Evolutionary conservation across 2,797 vertebrate species (phyloP).

Genomic region (Pseudocheirus occidentalis): DNA sequence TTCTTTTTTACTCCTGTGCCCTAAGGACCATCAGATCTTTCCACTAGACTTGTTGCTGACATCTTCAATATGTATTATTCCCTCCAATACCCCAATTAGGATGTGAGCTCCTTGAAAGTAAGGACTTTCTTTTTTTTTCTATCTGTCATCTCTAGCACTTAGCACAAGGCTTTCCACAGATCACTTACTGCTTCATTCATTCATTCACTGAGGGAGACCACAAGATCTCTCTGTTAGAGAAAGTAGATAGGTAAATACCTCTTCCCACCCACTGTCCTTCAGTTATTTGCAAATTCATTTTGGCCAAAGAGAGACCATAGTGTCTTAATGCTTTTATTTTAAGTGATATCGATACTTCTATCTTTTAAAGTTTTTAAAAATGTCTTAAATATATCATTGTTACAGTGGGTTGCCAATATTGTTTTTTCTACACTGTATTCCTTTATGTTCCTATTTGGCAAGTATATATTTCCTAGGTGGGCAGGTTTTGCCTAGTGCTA

Average conservation of each 20-base stretch:
- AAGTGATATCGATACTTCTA: constrained; percentile 54
- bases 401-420: constrained; percentile 57
- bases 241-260: not conserved
- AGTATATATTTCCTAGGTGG: constrained; percentile 23
- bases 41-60: not conserved
- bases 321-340: constrained; percentile 26
- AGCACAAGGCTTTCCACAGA: not conserved
- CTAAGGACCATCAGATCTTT: not conserved
- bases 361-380: constrained; percentile 51
- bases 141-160: not conserved
- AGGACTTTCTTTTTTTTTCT: not conserved
- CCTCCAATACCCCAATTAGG: not conserved
- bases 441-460: constrained; percentile 67
- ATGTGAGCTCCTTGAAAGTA: not conserved
- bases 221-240: not conserved
- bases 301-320: rapidly evolving
- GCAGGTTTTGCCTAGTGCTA: not conserved
- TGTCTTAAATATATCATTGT: not conserved
- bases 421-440: constrained; percentile 47
- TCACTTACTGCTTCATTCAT: not conserved
- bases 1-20: not conserved
- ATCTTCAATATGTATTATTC: not conserved
- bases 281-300: not conserved
- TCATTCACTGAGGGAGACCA: not conserved
- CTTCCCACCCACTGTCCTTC: not conserved